These are phyloP conservation scores for Xylophagus ater DNA, from an alignment of 2,888 invertebrate genomes.

Conservation along the genomic window DNA sequence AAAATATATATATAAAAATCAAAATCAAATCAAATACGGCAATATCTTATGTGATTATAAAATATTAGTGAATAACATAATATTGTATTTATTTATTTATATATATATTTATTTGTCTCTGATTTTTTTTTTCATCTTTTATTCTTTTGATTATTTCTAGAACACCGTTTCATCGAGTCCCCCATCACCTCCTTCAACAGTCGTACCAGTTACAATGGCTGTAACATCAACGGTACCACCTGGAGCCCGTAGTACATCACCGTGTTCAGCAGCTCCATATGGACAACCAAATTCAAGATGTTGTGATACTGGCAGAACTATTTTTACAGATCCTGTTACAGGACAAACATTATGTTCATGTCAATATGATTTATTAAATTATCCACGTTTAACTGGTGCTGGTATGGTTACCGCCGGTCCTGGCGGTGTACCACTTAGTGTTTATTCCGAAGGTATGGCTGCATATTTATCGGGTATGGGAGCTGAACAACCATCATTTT, in stretches of 20 bases:
- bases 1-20: too few species aligned
- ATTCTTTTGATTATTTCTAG: slow-evolving; percentile 24
- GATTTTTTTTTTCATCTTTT: slow-evolving; percentile 4
- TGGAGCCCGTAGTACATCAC: slow-evolving; percentile 44
- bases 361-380: slow-evolving; percentile 74
- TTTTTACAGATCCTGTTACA: slow-evolving; percentile 81
- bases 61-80: too few species aligned
- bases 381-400: slow-evolving; percentile 56
- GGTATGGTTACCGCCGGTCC: slow-evolving; percentile 40
- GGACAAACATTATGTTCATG: slow-evolving; percentile 84
- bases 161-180: slow-evolving; percentile 57
- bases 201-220: slow-evolving; percentile 44
- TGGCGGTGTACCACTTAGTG: slow-evolving; percentile 64
- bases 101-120: background rate
- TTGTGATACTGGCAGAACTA: slow-evolving; percentile 85
- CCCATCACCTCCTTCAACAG: slow-evolving; percentile 53
- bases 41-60: too few species aligned
- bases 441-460: slow-evolving; percentile 74
- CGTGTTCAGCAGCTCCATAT: slow-evolving; percentile 42
- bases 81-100: too few species aligned
- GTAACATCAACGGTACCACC: slow-evolving; percentile 43
- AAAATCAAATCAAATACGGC: too few species aligned
- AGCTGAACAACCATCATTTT: slow-evolving; percentile 77
- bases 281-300: slow-evolving; percentile 48
- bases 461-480: slow-evolving; percentile 77